A percentile compares a stretch with the other conserved stretches of the same genome.
Evolutionary conservation across 2,797 vertebrate genomes (phyloP).

Genomic region (Pagetopsis macropterus): DNA sequence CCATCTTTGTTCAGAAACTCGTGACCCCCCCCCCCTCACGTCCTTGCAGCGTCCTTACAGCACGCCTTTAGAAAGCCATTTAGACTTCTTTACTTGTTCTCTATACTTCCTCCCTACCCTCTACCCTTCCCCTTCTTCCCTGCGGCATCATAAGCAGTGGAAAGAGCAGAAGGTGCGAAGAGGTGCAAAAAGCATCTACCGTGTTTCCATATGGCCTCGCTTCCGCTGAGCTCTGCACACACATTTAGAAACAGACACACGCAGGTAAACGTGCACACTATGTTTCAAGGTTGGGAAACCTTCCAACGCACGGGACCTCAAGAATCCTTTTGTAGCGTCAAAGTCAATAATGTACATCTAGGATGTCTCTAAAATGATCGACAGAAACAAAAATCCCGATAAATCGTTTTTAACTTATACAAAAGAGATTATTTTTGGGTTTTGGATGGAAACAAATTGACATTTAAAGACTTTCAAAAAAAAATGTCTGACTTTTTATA

Average conservation of each 20-base stretch:
- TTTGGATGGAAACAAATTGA: too few species aligned
- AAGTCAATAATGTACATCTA: too few species aligned
- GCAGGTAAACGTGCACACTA: conserved; percentile 17
- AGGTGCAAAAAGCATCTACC: conserved; percentile 77
- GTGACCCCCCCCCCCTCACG: not conserved
- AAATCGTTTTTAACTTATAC: too few species aligned
- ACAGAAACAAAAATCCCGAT: too few species aligned
- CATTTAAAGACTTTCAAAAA: too few species aligned
- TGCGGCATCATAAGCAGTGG: conserved; percentile 52
- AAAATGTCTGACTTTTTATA: too few species aligned
- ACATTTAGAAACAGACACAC: conserved; percentile 3
- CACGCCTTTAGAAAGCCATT: conserved; percentile 64
- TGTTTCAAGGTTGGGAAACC: not conserved
- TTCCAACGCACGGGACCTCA: not conserved
- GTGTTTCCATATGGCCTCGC: conserved; percentile 61
- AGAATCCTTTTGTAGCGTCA: not conserved
- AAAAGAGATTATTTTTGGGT: too few species aligned
- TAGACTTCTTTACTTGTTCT: conserved; percentile 58
- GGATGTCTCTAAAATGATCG: too few species aligned
- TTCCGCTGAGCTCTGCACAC: conserved; percentile 28
- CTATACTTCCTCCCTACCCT: conserved; percentile 36
- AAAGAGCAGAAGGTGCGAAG: conserved; percentile 71
- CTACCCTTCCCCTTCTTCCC: conserved; percentile 43
- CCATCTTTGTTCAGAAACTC: conserved; percentile 21
- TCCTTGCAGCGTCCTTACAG: conserved; percentile 74